phyloP scores from a whole-genome alignment of 2,888 invertebrate species.

The Drosophila setosimentum region DNA sequence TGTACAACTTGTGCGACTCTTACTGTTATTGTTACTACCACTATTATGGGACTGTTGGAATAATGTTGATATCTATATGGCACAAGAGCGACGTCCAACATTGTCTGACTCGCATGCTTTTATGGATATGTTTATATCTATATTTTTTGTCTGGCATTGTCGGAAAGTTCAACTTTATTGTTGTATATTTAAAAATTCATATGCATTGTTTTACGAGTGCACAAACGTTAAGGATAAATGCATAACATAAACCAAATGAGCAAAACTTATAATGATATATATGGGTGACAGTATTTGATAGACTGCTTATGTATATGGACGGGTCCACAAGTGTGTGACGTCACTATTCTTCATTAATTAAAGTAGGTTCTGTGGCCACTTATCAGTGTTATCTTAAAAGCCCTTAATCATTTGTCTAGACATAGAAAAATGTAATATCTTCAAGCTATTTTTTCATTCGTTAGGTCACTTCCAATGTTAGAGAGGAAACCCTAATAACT shows the following conservation, averaged over 20 bases:
- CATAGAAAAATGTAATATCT: not conserved
- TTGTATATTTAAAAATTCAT: not conserved
- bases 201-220: not conserved
- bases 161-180: not conserved
- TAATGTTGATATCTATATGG: constrained; percentile 30
- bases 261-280: not conserved
- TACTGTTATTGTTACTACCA: constrained; percentile 67
- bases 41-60: constrained; percentile 47
- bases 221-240: not conserved
- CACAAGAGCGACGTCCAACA: not conserved
- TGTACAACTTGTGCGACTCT: constrained; percentile 61
- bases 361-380: not conserved
- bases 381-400: not conserved
- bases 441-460: not conserved
- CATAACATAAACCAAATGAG: not conserved
- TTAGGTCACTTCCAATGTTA: not conserved
- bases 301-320: not conserved
- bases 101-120: not conserved
- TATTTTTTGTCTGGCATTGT: constrained; percentile 1
- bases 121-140: not conserved
- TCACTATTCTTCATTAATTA: not conserved
- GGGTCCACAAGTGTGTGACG: not conserved
- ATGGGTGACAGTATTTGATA: not conserved
- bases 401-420: constrained; percentile 22
- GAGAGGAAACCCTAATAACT: constrained; percentile 39